Evolutionary conservation across 1,140 invertebrate genomes (phyloP), one percentile per base, ranked within the genome.

Genomic region (Epicauta chinensis): DNA sequence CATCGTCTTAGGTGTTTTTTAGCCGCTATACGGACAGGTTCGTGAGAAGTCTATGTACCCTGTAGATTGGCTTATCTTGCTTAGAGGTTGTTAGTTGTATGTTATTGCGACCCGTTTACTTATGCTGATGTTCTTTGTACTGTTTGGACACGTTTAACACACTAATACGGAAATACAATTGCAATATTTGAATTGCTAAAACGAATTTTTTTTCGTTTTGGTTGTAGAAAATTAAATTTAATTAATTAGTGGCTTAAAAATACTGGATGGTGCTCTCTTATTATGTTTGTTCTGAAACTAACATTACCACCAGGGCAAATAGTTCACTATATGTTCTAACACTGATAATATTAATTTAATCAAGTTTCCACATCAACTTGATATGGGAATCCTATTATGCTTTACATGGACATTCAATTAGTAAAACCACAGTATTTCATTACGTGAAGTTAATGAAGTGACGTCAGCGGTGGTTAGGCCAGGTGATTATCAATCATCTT

Each of bases 361-460:
- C 56, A 61, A 61, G 56, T 61, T 59, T 61, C 58, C 56, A 49
- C 58, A 54, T 61, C 53, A 56, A 53, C 43, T 57, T 61, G 61
- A 62, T 60, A 61, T 60, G 66, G 57, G 66, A 66, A 68, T 66
- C 66, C 64, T 65, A 68, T 68, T 68, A 68, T 66, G 58, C 63
- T 61, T 54, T 63, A 68, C 64, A 68, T 62, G 64, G 66, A 68
- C 66, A 66, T 68, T 68, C 66, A 68, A 68, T 68, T 68, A 68
- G 66, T 64, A 66, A 68, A 68, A 66, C 66, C 63, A 61, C 63
- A 64, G 66, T 68, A 68, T 68, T 68, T 68, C 66, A 68, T 68
- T 67, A 65, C 55, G 58, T 51, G 58, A 52, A 65, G 59, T 64
- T 66, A 66, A 66, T 65, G 62, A 65, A 66, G 65, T 66, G 65